Base-by-base conservation (phyloP, 2,797 vertebrate genomes). In the Pithecia hirsuta region DNA sequence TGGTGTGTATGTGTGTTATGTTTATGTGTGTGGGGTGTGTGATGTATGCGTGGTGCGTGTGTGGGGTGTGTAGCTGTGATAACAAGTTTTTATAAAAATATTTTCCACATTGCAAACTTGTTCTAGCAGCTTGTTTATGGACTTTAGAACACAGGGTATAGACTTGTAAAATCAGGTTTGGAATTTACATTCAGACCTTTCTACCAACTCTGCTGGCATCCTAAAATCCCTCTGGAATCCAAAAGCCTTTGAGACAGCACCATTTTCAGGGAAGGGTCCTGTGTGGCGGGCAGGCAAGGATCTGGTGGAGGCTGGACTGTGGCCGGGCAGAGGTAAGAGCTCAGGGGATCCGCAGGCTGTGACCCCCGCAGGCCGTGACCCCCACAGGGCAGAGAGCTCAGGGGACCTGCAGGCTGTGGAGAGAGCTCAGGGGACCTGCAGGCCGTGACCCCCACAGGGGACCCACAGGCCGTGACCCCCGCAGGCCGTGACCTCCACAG, bases 71-170 rank as follows among this genome's bases (percentile, higher is more conserved):
- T 50, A 10, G 46, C 72, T 41, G 50, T 8, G 24, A 67, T 15
- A 17, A 36, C 13, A 4, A 6, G 17, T 28, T 61, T 91, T 41
- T 22, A 4, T 13, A 26, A 13, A 78, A 19, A 28, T 1, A 7
- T 13, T 14, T n/a, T 36, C 72, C 36, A 17, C 10, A 1, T 5
- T 12, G 2, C 14, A 0, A 1, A 22, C 41, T 3, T 13, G 36
- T 2, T 52, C 24, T 7, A 9, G 3, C 1, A 3, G 17, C 48
- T 20, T 24, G 44, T 19, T 15, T 39, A 13, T 0, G 36, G 7
- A 50, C 41, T 57, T 17, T 2, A 1, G 70, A 0, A 28, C 1
- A 41, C 46, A 44, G 22, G 14, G 5, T 3, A 17, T 0, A 30
- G 28, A 64, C 17, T 4, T 26, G 36, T 30, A 12, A 14, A n/a